Conservation (phyloP, 2,888 invertebrate species). For the Drosophila demipolita region DNA sequence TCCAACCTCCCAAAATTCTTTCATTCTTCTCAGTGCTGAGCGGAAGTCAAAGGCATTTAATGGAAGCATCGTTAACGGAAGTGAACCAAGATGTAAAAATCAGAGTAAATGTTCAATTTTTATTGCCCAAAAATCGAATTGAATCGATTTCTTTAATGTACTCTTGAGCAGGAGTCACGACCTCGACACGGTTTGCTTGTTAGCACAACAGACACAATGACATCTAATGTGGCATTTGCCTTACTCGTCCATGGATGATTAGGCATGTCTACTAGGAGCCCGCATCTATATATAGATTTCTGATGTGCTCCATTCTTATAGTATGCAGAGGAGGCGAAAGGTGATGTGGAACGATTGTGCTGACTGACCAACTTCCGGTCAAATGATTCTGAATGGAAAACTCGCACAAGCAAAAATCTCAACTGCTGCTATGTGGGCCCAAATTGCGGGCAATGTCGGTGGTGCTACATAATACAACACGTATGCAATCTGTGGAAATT, state of each 20-base stretch:
- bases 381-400: constrained; percentile 66
- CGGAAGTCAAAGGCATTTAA: constrained; percentile 42
- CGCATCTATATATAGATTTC: constrained; percentile 2
- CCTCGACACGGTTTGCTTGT: constrained; percentile 10
- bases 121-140: constrained; percentile 68
- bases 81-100: constrained; percentile 25
- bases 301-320: not conserved
- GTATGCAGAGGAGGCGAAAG: constrained; percentile 32
- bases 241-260: constrained; percentile 70
- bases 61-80: constrained; percentile 46
- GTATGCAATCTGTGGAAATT: constrained; percentile 67
- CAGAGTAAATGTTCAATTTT: constrained; percentile 71
- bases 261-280: constrained; percentile 49
- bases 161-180: constrained; percentile 40
- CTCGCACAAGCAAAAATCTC: constrained; percentile 59
- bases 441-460: not conserved
- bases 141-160: constrained; percentile 76
- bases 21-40: constrained; percentile 5
- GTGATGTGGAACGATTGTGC: constrained; percentile 72
- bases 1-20: constrained; percentile 22
- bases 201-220: constrained; percentile 34
- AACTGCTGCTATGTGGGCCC: not conserved
- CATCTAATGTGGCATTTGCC: constrained; percentile 68
- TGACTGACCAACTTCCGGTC: constrained; percentile 79
- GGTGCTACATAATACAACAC: constrained; percentile 49